Evolutionary conservation across 2,797 vertebrate genomes (phyloP).

Genomic region (Halcyon badia): DNA sequence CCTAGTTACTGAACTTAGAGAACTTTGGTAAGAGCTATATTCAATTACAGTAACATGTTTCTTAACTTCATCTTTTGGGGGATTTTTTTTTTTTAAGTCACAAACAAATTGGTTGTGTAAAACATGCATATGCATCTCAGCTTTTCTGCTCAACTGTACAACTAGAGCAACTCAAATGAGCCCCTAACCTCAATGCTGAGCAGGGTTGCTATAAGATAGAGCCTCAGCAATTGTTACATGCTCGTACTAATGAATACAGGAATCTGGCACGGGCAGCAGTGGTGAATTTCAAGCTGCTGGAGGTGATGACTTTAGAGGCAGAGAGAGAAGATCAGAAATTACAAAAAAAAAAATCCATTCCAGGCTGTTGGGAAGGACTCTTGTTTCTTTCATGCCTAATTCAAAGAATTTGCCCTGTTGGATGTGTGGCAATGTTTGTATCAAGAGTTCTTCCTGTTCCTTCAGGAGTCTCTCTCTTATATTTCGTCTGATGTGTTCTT

Average conservation of each 20-base stretch:
- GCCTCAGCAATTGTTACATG: neutral
- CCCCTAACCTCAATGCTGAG: neutral
- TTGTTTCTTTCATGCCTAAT: slow-evolving; percentile 64
- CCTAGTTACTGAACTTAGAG: neutral
- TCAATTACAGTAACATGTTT: neutral
- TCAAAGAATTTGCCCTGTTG: slow-evolving; percentile 57
- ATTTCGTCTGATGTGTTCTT: slow-evolving; percentile 51
- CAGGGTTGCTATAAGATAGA: neutral
- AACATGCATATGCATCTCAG: neutral
- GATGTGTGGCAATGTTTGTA: slow-evolving; percentile 45
- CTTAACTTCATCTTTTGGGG: neutral
- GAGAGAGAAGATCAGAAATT: slow-evolving; percentile 64
- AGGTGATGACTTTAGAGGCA: slow-evolving; percentile 60
- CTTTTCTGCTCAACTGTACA: neutral
- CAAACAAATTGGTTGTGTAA: neutral
- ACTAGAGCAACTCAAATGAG: neutral
- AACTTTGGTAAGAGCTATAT: neutral
- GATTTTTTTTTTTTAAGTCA: neutral
- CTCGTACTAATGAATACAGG: slow-evolving; percentile 32
- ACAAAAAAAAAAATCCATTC: neutral
- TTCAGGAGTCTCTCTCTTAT: slow-evolving; percentile 37
- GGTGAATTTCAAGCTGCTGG: slow-evolving; percentile 40
- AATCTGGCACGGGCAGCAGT: neutral
- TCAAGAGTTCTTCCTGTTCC: slow-evolving; percentile 64
- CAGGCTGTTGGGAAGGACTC: slow-evolving; percentile 7